phyloP scores from a whole-genome alignment of 2,797 vertebrate genomes.

The Anas bahamensis region DNA sequence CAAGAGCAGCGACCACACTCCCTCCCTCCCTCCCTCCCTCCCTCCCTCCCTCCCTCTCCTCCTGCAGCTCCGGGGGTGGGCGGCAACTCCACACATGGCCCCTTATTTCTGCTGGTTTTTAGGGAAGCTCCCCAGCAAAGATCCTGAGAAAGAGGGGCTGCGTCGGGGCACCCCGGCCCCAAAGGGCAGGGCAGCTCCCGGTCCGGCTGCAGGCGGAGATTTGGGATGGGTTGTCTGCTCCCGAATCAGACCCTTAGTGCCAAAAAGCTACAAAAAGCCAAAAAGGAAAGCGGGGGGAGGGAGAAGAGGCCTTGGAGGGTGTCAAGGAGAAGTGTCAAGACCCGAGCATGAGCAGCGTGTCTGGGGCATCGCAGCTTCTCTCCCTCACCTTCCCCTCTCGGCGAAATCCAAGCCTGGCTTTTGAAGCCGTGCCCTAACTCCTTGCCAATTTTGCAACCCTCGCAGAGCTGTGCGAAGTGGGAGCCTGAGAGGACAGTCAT shows the following conservation, averaged over 20 bases:
- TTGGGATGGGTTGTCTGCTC: neutral
- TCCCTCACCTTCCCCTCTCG: neutral
- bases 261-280: neutral
- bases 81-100: neutral
- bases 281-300: neutral
- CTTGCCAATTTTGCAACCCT: conserved; percentile 15
- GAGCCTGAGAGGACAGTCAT: neutral
- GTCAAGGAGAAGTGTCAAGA: neutral
- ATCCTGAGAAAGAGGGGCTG: neutral
- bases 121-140: neutral
- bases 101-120: neutral
- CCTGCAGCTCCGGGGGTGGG: neutral
- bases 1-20: neutral
- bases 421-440: neutral
- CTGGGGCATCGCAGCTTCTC: neutral
- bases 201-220: neutral
- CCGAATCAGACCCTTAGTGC: neutral
- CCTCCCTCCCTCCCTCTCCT: neutral
- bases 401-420: neutral
- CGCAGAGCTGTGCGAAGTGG: neutral
- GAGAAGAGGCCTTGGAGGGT: neutral
- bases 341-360: neutral
- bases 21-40: neutral
- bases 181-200: neutral
- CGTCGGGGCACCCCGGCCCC: neutral